Conservation (phyloP, 2,113 vertebrate genomes). For the Chloropsis cyanopogon region DNA sequence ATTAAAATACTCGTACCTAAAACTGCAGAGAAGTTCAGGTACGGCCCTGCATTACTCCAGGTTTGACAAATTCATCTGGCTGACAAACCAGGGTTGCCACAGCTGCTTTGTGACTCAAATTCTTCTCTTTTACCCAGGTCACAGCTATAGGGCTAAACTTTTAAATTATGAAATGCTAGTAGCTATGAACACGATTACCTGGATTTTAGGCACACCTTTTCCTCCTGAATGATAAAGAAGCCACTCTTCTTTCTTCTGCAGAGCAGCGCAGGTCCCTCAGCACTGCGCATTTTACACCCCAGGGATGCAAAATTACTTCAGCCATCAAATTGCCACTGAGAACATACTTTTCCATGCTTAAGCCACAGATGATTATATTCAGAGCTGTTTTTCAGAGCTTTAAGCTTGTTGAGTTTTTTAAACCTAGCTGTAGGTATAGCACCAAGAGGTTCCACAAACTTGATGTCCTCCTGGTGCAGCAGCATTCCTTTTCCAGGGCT, state of each 20-base stretch:
- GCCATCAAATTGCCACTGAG: not conserved
- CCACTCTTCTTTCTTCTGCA: not conserved
- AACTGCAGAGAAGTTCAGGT: not conserved
- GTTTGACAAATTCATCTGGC: not conserved
- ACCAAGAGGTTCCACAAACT: not conserved
- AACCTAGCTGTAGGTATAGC: not conserved
- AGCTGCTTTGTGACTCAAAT: not conserved
- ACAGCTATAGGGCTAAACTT: not conserved
- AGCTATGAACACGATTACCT: not conserved
- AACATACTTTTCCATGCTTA: not conserved
- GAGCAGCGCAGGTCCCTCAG: not conserved
- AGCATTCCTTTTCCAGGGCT: not conserved
- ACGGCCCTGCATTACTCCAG: fast-evolving
- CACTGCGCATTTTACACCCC: not conserved
- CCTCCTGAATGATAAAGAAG: not conserved
- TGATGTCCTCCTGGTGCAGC: not conserved
- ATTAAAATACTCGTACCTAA: not conserved
- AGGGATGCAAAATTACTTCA: not conserved
- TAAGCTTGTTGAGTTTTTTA: not conserved
- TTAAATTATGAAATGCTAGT: not conserved
- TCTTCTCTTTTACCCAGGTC: not conserved
- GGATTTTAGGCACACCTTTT: not conserved
- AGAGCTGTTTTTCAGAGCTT: not conserved
- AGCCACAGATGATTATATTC: not conserved
- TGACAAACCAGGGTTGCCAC: not conserved